Evolutionary conservation across 2,888 invertebrate species (phyloP).

Genomic region (Torymus tubicola): DNA sequence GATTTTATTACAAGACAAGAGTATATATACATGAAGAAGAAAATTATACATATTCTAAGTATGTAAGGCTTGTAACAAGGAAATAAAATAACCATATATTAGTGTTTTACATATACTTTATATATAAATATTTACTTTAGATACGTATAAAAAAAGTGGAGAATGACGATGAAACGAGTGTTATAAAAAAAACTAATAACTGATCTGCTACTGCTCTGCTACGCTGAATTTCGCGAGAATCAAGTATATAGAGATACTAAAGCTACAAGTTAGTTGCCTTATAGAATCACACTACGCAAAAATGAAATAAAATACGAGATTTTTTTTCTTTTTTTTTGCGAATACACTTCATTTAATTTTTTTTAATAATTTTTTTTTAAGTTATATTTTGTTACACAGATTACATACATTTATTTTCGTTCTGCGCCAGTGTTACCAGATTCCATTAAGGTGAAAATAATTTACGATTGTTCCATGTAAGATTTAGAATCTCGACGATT

Average conservation of each 20-base stretch:
- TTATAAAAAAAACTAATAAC: conserved; percentile 33
- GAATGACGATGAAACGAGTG: conserved; percentile 44
- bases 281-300: conserved; percentile 58
- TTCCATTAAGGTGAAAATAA: neutral
- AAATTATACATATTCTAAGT: conserved; percentile 76
- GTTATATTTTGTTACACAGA: conserved; percentile 30
- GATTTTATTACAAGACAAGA: conserved; percentile 76
- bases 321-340: conserved; percentile 33
- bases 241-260: conserved; percentile 51
- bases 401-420: conserved; percentile 7
- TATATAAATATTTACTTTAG: conserved; percentile 73
- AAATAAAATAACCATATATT: conserved; percentile 76
- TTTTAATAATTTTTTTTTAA: conserved; percentile 15
- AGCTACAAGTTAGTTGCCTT: conserved; percentile 73
- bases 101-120: conserved; percentile 77
- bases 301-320: conserved; percentile 8
- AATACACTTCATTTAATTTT: conserved; percentile 41
- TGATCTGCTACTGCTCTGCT: conserved; percentile 56
- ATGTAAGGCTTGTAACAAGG: conserved; percentile 77
- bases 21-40: conserved; percentile 70
- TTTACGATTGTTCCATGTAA: conserved; percentile 33
- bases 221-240: conserved; percentile 29
- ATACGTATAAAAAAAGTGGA: conserved; percentile 70
- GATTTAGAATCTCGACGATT: conserved; percentile 62
- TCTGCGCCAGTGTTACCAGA: conserved; percentile 6